Evolutionary conservation across 2,113 vertebrate species (phyloP).

Genomic region (Salminus brasiliensis): DNA sequence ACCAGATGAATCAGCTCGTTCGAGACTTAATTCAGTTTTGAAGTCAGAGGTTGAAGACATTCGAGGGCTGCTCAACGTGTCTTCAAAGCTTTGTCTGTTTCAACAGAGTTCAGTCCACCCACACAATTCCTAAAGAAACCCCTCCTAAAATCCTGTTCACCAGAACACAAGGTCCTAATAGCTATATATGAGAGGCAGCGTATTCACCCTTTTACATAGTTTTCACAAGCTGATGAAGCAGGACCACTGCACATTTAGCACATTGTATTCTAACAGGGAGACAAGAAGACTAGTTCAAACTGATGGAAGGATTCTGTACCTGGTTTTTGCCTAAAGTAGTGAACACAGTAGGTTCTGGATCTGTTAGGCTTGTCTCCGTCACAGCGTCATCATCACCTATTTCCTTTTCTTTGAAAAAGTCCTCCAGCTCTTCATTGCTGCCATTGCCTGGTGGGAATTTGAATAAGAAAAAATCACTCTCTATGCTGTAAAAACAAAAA

Average conservation of each 20-base stretch:
- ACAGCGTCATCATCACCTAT: background rate
- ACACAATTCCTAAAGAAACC: constrained; percentile 13
- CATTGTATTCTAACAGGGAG: background rate
- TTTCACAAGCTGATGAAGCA: background rate
- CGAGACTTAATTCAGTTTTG: background rate
- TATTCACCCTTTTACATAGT: background rate
- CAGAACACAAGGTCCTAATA: background rate
- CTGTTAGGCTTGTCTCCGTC: constrained; percentile 5
- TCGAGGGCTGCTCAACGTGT: background rate
- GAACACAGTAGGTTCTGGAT: background rate
- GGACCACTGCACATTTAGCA: background rate
- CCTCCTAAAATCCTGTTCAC: background rate
- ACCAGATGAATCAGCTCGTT: constrained; percentile 25
- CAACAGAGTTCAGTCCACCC: constrained; percentile 9
- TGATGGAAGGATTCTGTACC: constrained; percentile 6
- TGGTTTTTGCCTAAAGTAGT: background rate
- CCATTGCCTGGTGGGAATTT: constrained; percentile 44
- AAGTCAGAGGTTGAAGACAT: background rate
- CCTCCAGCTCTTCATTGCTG: constrained; percentile 52
- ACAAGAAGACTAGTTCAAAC: background rate
- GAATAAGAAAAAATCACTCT: background rate
- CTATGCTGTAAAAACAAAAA: background rate
- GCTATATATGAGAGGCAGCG: background rate
- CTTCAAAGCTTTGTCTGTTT: constrained; percentile 5
- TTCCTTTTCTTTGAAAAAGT: constrained; percentile 14